Percentiles rank a stretch among this genome's conserved stretches.
phyloP scores from a whole-genome alignment of 2,113 vertebrate species.

The Onychostruthus taczanowskii region DNA sequence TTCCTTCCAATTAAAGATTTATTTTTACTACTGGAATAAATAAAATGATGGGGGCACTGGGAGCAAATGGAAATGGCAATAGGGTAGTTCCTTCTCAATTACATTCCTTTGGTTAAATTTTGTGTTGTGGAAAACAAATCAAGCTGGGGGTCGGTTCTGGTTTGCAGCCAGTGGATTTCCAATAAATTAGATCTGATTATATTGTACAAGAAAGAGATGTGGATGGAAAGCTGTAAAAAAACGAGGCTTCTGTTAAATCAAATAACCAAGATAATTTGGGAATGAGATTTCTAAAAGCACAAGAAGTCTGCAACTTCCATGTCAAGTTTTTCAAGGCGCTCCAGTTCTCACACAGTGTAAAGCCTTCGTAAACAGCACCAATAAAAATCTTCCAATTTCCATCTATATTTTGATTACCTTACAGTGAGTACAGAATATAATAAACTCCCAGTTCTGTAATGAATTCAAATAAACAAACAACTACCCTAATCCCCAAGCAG shows the following conservation, averaged over 20 bases:
- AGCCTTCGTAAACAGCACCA: constrained; percentile 19
- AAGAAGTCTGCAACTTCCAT: neutral
- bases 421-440: constrained; percentile 62
- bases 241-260: neutral
- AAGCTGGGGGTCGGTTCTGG: neutral
- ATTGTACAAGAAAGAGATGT: neutral
- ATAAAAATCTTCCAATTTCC: constrained; percentile 62
- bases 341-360: neutral
- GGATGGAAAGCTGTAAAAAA: neutral
- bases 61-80: neutral
- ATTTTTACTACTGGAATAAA: constrained; percentile 53
- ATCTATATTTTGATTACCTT: constrained; percentile 66
- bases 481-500: constrained; percentile 54
- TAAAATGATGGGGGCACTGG: constrained; percentile 23
- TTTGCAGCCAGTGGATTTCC: neutral
- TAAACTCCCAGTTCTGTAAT: constrained; percentile 54
- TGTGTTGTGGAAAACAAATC: constrained; percentile 29
- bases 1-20: constrained; percentile 51
- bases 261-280: neutral
- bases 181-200: neutral
- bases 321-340: neutral
- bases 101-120: constrained; percentile 13
- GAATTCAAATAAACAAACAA: constrained; percentile 62
- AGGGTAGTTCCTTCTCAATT: neutral
- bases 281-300: neutral